Evolutionary conservation across 2,888 invertebrate species (phyloP), one percentile per base, ranked within the genome.

Genomic region (Drosophila vallismaia): DNA sequence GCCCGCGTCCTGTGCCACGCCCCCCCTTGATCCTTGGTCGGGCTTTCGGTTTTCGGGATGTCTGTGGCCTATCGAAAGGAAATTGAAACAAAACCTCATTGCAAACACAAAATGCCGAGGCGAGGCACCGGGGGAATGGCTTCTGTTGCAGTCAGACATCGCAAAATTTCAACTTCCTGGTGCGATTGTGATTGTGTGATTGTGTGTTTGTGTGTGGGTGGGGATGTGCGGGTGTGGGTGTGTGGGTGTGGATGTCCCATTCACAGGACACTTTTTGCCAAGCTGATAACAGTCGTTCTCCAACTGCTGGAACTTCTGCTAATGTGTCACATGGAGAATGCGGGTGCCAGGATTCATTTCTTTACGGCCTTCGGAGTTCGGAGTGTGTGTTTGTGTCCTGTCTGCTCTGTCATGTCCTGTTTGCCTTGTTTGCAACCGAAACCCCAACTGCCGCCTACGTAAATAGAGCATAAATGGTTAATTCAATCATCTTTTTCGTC

Each of bases 51-150:
- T 28, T 55, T 81, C 77, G 76, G 82, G 68, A 64, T 80, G 86
- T 76, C 86, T 79, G 89, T 79, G 88, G 85, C 87, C 79, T 82
- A 87, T 88, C 88, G 77, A 88, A 89, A 88, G 87, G 89, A 89
- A 89, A 87, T 88, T 86, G 88, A 88, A 89, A 88, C 89, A 87
- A 88, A 87, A 84, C 88, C 87, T 86, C 85, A 86, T 88, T 88
- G 82, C 78, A 75, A 87, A 87, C 66, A 6, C 36, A 12, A 9
- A 33, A 46, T 51, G 14, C 19, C 28, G 10, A 31, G 10, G 29
- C n/a, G 28, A 28, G 8, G 12, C 26, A 40, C 14, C 6, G 29
- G 31, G 26, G 42, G 44, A 51, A 36, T 38, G 36, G 53, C 67
- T 51, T 64, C 63, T 64, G 66, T 58, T 69, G 69, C 82, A 85